These are phyloP conservation scores for Drosophila mayaguana DNA, from an alignment of 2,888 invertebrate species.

Conservation along the genomic window DNA sequence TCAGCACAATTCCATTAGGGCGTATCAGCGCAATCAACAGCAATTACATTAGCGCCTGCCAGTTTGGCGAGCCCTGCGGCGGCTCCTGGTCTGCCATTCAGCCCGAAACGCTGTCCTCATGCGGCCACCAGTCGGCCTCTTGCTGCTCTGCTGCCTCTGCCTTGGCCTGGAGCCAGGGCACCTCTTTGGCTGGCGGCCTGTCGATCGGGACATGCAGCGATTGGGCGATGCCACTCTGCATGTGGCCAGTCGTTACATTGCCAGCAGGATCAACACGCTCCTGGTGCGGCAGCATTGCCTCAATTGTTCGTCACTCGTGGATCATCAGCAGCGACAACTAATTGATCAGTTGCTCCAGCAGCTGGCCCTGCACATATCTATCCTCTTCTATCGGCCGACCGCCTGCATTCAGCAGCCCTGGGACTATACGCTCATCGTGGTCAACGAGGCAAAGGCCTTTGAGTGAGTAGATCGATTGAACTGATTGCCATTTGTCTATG, in stretches of 20 bases:
- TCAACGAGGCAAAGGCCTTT: slow-evolving; percentile 63
- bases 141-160: slow-evolving; percentile 9
- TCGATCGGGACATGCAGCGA: slow-evolving; percentile 26
- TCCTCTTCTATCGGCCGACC: slow-evolving; percentile 52
- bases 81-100: slow-evolving; percentile 21
- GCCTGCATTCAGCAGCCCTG: slow-evolving; percentile 27
- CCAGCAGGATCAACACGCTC: slow-evolving; percentile 67
- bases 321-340: slow-evolving; percentile 53
- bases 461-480: slow-evolving; percentile 51
- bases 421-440: slow-evolving; percentile 77
- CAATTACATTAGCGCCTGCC: slow-evolving; percentile 54
- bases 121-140: slow-evolving; percentile 4
- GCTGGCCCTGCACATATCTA: slow-evolving; percentile 46
- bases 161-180: background rate
- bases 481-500: too few species aligned
- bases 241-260: slow-evolving; percentile 61
- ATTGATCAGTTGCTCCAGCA: slow-evolving; percentile 58
- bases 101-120: slow-evolving; percentile 10
- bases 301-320: slow-evolving; percentile 1
- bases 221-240: slow-evolving; percentile 47
- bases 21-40: slow-evolving; percentile 22
- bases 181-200: background rate
- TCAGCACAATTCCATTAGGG: slow-evolving; percentile 46
- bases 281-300: slow-evolving; percentile 62
- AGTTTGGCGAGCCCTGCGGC: slow-evolving; percentile 15